These are phyloP conservation scores for Karalla daura DNA, from an alignment of 2,797 vertebrate genomes.

Conservation along the genomic window DNA sequence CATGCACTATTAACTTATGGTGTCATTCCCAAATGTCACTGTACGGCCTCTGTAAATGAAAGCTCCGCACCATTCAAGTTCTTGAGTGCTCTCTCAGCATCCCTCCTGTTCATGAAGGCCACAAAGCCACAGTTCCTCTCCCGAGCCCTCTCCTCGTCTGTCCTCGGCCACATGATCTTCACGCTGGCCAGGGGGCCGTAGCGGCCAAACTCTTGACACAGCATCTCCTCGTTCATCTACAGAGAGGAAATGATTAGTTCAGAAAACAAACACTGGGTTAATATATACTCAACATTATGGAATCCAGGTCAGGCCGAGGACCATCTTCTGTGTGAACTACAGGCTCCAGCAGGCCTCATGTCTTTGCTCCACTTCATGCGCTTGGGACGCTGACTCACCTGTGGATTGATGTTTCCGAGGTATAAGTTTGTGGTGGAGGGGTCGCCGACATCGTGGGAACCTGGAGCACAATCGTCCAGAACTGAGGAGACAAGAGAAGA, in stretches of 20 bases:
- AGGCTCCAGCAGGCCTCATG: no score
- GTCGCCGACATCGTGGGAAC: slow-evolving; percentile 98
- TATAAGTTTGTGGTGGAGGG: slow-evolving; percentile 98
- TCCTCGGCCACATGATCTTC: slow-evolving; percentile 99
- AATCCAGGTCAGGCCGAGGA: no score
- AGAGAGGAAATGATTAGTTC: not conserved
- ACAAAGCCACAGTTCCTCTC: slow-evolving; percentile 99
- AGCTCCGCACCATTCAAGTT: slow-evolving; percentile 91
- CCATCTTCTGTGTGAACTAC: no score
- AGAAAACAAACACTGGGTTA: not conserved
- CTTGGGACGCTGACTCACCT: slow-evolving; percentile 81
- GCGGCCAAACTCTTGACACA: slow-evolving; percentile 98
- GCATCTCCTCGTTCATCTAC: slow-evolving; percentile 99
- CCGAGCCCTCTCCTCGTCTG: slow-evolving; percentile 97
- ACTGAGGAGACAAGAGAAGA: slow-evolving; percentile 85
- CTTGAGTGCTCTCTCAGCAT: slow-evolving; percentile 98
- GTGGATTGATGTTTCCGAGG: slow-evolving; percentile 98
- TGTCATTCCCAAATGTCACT: no score
- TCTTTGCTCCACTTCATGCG: not conserved
- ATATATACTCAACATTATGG: no score
- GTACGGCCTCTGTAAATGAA: no score
- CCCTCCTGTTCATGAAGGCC: slow-evolving; percentile 98
- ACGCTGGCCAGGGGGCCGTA: slow-evolving; percentile 98
- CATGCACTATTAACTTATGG: no score
- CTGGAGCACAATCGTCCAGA: slow-evolving; percentile 96